Base-by-base conservation (phyloP, 2,888 invertebrate species). In the Cosmia trapezina region DNA sequence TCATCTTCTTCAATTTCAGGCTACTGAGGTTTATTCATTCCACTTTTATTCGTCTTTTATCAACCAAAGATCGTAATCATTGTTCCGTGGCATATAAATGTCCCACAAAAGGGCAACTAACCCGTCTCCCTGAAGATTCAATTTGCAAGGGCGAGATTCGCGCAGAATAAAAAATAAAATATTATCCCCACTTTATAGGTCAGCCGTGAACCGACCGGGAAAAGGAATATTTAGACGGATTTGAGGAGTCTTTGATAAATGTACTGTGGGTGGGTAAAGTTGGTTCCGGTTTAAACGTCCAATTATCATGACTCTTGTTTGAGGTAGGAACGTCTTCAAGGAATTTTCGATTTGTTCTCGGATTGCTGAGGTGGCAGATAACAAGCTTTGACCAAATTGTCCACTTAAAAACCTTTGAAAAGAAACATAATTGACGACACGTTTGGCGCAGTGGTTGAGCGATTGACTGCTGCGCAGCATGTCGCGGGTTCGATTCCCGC, bases 111-210 rank as follows among this genome's bases (percentile, higher is more conserved):
- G 81, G 85, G 75, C 80, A 83, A 83, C 69, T 85, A 78, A 76
- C 80, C 80, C 78, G 72, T 81, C 84, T 84, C 83, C 88, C 84
- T 73, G 65, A 85, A 88, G 87, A 89, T 89, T 89, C 89, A 89
- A 89, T 89, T 89, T 89, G 86, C 85, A 77, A 86, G 84, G 86
- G 80, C 70, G 72, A 80, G 84, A 86, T 82, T 81, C 79, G 72
- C 60, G 66, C 57, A 75, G 84, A 77, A 86, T 86, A 84, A 86
- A 88, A 88, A 81, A 80, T 86, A 84, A 80, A 86, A 86, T 84
- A 79, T 83, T 74, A 86, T 81, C 66, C 74, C 68, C 37, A 75
- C 63, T 78, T 83, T 77, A 76, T 85, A 79, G 79, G 76, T 84
- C 86, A 82, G 9, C 63, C 70, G 53, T 76, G 68, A 76, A 73